Evolutionary conservation across 2,888 invertebrate species (phyloP).

Genomic region (Vanessa cardui): DNA sequence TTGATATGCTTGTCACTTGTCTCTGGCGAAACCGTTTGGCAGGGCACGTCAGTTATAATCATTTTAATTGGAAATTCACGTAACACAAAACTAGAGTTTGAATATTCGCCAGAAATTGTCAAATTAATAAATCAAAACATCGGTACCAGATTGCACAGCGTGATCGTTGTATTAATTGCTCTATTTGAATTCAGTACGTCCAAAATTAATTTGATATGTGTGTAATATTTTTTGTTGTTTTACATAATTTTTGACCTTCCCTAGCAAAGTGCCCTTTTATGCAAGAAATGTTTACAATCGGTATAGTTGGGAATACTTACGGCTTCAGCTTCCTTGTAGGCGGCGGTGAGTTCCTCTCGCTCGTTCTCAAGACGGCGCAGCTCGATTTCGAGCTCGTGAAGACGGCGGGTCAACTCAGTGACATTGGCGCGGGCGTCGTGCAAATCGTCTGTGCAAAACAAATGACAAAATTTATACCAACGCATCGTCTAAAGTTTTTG

Average conservation of each 20-base stretch:
- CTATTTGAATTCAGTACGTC: not conserved
- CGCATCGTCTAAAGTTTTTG: not conserved
- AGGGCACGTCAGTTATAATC: not conserved
- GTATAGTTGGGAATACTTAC: slow-evolving; percentile 83
- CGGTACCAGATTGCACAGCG: not conserved
- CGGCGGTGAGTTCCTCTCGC: slow-evolving; percentile 98
- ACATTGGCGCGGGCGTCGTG: slow-evolving; percentile 96
- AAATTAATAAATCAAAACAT: not conserved
- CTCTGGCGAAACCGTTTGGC: slow-evolving; percentile 1
- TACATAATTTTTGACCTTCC: no score
- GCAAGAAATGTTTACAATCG: no score
- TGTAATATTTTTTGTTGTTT: no score
- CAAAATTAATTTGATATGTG: no score
- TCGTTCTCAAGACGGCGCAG: slow-evolving; percentile 99
- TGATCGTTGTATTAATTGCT: not conserved
- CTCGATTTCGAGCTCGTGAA: slow-evolving; percentile 98
- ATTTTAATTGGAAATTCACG: slow-evolving; percentile 1
- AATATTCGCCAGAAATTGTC: slow-evolving; percentile 9
- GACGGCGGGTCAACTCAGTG: slow-evolving; percentile 97
- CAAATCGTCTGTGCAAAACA: slow-evolving; percentile 89
- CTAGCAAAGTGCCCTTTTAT: no score
- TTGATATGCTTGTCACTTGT: not conserved
- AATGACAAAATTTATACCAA: not conserved
- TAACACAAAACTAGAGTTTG: slow-evolving; percentile 4
- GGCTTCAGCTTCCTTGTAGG: slow-evolving; percentile 99